These are phyloP conservation scores for Mellivora capensis DNA, from an alignment of 2,113 vertebrate genomes.

Conservation along the genomic window DNA sequence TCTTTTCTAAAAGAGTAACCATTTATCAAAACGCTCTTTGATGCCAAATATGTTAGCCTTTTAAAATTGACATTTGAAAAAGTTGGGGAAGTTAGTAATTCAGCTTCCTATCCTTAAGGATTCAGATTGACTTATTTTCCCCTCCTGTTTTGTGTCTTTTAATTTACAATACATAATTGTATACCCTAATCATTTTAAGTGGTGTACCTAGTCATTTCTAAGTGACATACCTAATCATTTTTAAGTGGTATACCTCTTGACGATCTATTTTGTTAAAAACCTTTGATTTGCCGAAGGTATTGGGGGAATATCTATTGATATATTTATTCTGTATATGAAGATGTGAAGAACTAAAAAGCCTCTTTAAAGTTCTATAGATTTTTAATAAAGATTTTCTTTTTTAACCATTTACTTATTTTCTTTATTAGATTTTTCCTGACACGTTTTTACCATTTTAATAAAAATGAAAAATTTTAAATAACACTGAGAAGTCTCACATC, in stretches of 20 bases:
- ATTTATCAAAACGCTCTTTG: not conserved
- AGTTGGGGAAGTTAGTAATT: constrained; percentile 41
- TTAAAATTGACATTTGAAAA: constrained; percentile 40
- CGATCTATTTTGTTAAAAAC: constrained; percentile 34
- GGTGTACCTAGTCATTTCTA: not conserved
- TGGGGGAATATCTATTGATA: constrained; percentile 16
- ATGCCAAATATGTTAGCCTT: not conserved
- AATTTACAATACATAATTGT: constrained; percentile 22
- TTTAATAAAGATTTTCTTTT: constrained; percentile 21
- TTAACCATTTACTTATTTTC: constrained; percentile 36
- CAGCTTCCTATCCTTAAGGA: constrained; percentile 4
- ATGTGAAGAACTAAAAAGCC: constrained; percentile 62
- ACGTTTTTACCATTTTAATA: constrained; percentile 41
- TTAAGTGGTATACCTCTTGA: not conserved
- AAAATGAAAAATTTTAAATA: constrained; percentile 20
- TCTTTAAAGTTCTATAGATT: constrained; percentile 53
- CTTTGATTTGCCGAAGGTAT: not conserved
- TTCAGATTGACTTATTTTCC: constrained; percentile 22
- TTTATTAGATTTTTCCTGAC: constrained; percentile 57
- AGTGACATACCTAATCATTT: too few relatives aligned
- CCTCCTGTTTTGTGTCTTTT: not conserved
- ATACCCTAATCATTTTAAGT: constrained; percentile 23
- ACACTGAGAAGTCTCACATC: constrained; percentile 22
- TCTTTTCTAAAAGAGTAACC: not conserved
- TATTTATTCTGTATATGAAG: not conserved